phyloP scores from a whole-genome alignment of 2,888 invertebrate genomes.

The Poecilus cupreus region DNA sequence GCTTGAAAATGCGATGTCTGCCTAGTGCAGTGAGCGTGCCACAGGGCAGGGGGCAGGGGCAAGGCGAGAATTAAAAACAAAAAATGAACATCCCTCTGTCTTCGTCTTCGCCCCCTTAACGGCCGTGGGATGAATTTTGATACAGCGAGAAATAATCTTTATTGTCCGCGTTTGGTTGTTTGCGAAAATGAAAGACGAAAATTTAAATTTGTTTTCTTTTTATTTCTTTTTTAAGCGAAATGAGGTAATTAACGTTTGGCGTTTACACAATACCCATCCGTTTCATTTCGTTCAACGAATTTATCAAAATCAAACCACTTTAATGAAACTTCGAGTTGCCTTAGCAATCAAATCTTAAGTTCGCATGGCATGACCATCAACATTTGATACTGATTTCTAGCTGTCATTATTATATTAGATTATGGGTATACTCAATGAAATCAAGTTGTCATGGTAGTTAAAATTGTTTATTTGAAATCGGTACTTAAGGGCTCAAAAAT shows the following conservation, averaged over 20 bases:
- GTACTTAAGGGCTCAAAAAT: too few species aligned
- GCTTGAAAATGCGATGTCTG: constrained; percentile 71
- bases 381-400: too few species aligned
- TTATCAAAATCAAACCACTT: constrained; percentile 12
- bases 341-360: too few species aligned
- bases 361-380: too few species aligned
- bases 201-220: constrained; percentile 49
- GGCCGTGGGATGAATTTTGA: constrained; percentile 56
- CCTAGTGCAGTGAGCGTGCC: constrained; percentile 52
- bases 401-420: too few species aligned
- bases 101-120: constrained; percentile 60
- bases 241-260: constrained; percentile 34
- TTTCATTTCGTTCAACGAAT: not conserved
- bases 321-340: not conserved
- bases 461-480: too few species aligned
- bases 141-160: constrained; percentile 55
- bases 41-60: constrained; percentile 62
- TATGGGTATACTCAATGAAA: too few species aligned
- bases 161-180: constrained; percentile 55
- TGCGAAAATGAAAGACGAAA: constrained; percentile 35
- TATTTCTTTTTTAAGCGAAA: constrained; percentile 44
- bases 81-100: constrained; percentile 64
- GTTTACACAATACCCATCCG: constrained; percentile 28
- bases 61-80: constrained; percentile 70
- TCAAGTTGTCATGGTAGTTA: too few species aligned